These are phyloP conservation scores for Tupaia chinensis DNA, from an alignment of 2,113 vertebrate genomes.

Conservation along the genomic window DNA sequence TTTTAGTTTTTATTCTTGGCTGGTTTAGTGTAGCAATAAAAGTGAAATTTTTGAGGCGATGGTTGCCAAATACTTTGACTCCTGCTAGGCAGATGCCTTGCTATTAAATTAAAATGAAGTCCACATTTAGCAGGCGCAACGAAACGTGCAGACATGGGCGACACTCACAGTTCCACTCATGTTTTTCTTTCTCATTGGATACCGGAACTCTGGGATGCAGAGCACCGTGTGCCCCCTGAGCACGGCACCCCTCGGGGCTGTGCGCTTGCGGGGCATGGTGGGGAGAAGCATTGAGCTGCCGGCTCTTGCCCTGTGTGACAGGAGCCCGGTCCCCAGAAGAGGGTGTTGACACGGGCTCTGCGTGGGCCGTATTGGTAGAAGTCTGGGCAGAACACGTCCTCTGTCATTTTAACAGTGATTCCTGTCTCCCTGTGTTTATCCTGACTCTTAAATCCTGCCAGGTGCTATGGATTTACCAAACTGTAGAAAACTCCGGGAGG, in stretches of 20 bases:
- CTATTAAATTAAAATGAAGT: neutral
- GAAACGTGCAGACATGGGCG: neutral
- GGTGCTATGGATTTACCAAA: neutral
- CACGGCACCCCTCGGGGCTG: fast-evolving
- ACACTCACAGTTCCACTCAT: neutral
- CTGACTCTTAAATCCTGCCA: neutral
- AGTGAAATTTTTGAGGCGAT: neutral
- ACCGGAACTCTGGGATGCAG: neutral
- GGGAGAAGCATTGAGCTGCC: fast-evolving
- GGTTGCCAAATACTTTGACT: neutral
- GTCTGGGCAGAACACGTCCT: neutral
- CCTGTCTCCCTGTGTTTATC: too few species aligned
- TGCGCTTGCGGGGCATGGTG: fast-evolving
- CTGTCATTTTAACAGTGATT: too few species aligned
- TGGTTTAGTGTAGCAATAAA: neutral
- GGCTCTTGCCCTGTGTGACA: neutral
- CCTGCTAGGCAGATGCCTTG: neutral
- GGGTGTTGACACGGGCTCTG: too few species aligned
- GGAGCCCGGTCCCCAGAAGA: neutral
- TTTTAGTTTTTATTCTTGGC: neutral
- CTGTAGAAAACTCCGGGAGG: neutral
- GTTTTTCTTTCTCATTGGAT: neutral
- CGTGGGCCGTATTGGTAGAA: neutral
- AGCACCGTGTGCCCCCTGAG: neutral
- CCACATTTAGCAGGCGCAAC: neutral